Percentiles rank a stretch among this genome's conserved stretches.
These are phyloP conservation scores for Agelaius tricolor DNA, from an alignment of 2,113 vertebrate genomes.

Conservation along the genomic window DNA sequence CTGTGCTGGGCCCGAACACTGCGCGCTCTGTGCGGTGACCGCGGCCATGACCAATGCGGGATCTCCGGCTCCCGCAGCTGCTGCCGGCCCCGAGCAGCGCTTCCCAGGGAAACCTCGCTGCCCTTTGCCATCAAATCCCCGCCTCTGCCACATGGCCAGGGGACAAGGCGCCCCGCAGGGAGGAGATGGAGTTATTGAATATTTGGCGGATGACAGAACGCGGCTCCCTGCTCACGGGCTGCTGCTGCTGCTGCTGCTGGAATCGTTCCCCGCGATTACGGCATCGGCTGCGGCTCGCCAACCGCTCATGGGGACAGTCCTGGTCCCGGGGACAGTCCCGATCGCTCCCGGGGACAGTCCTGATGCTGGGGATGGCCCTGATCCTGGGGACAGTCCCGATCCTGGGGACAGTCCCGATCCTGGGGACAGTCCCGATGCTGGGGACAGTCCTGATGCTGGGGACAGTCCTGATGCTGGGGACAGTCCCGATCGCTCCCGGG, in stretches of 20 bases:
- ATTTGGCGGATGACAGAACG: constrained; percentile 51
- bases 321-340: too few species aligned
- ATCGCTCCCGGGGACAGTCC: too few species aligned
- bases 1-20: neutral
- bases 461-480: too few species aligned
- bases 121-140: neutral
- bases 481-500: too few species aligned
- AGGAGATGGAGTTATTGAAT: constrained; percentile 18
- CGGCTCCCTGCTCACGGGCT: constrained; percentile 19
- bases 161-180: neutral
- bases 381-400: neutral
- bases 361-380: neutral
- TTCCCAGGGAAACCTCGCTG: neutral
- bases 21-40: constrained; percentile 1
- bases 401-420: neutral
- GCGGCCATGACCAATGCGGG: constrained; percentile 19
- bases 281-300: neutral
- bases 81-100: neutral
- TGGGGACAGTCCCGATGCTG: neutral
- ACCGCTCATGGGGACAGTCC: neutral
- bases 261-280: neutral
- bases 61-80: constrained; percentile 26
- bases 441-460: too few species aligned
- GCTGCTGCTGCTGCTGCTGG: neutral
- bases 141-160: neutral